Evolutionary conservation across 2,797 vertebrate species (phyloP).

Genomic region (Alauda arvensis): DNA sequence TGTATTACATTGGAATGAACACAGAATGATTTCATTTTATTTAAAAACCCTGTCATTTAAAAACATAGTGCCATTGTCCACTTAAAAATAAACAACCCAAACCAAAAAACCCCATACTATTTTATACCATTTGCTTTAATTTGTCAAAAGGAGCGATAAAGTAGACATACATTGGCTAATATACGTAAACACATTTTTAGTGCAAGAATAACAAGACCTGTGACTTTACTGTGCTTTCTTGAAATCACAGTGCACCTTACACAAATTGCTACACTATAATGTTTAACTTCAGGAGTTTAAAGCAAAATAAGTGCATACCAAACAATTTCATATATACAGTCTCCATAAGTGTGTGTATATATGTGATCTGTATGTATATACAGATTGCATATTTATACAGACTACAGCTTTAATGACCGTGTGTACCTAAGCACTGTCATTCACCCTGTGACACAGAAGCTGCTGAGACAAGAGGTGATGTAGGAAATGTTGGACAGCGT

Average conservation of each 20-base stretch:
- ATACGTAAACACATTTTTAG: conserved; percentile 87
- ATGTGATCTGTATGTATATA: conserved; percentile 66
- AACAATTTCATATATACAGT: conserved; percentile 86
- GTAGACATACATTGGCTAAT: conserved; percentile 79
- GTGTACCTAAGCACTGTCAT: conserved; percentile 43
- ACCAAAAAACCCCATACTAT: conserved; percentile 25
- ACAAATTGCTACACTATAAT: conserved; percentile 91
- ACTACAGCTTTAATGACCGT: conserved; percentile 50
- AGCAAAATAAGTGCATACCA: conserved; percentile 86
- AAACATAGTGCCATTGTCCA: conserved; percentile 76
- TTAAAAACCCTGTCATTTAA: conserved; percentile 82
- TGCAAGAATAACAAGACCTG: conserved; percentile 96
- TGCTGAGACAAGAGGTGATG: conserved; percentile 15
- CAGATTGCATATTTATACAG: conserved; percentile 69
- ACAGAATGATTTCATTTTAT: conserved; percentile 68
- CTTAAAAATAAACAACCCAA: conserved; percentile 72
- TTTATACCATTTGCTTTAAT: conserved; percentile 72
- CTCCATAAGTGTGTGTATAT: conserved; percentile 65
- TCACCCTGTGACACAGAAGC: conserved; percentile 48
- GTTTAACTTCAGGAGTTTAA: conserved; percentile 83
- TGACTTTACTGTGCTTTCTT: conserved; percentile 90
- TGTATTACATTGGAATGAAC: conserved; percentile 73
- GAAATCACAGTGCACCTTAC: conserved; percentile 96
- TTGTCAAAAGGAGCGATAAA: conserved; percentile 71
- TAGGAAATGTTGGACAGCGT: background rate